Evolutionary conservation across 2,797 vertebrate species (phyloP), one percentile per base, ranked within the genome.

Genomic region (Sebastes diaconus): DNA sequence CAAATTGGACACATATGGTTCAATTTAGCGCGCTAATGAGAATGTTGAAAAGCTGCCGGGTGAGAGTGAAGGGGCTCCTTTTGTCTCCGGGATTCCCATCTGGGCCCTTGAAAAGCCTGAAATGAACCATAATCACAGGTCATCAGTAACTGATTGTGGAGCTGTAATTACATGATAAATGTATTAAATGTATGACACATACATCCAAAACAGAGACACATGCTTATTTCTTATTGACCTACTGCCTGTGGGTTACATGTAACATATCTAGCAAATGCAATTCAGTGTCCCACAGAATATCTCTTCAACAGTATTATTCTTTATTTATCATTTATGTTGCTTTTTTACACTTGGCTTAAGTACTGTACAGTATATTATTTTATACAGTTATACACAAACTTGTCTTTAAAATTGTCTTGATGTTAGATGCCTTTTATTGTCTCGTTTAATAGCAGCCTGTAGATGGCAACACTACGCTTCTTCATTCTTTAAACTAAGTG

Each of bases 21-120:
- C 94, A 94, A 96, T 96, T 96, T 94, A 94, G 95, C 93, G 90
- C 92, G 89, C 91, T 95, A 95, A 96, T 95, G 93, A 93, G 89
- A 86, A 76, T 85, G 90, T 91, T 95, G 68, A 94, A 95, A 95
- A 94, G 95, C 92, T 71, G 73, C 70, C 16, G 75, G 77, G 63
- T 94, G 90, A 94, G 89, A 87, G 79, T 50, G 67, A 87, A 70
- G 68, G 86, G 84, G 42, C 52, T 60, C 76, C 86, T 85, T 87
- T 92, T 88, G 88, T 95, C 92, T 92, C 88, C 92, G 94, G 87
- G 8, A 93, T 94, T 95, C 95, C 95, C 97, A 97, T 96, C 96
- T 97, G 96, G 95, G 95, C 92, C 95, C 80, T 93, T 94, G 93
- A 84, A 96, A 95, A 95, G 95, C 94, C 93, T 95, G 95, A 96